phyloP scores from a whole-genome alignment of 2,888 invertebrate species.

The Plutella xylostella region DNA sequence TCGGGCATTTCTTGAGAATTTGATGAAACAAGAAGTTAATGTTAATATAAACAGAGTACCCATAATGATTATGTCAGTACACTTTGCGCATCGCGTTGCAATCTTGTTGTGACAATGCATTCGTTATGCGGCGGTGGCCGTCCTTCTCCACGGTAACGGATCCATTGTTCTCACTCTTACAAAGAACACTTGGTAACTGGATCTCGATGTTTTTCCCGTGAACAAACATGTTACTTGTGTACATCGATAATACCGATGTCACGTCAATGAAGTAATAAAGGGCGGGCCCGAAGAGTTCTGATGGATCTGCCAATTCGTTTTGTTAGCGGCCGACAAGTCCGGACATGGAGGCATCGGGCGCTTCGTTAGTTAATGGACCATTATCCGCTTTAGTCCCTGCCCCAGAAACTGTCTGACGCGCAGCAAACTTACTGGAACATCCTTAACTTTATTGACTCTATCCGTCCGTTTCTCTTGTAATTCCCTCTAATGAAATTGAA shows the following conservation, averaged over 20 bases:
- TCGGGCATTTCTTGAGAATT: constrained; percentile 2
- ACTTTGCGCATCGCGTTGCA: constrained; percentile 27
- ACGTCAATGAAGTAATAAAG: not conserved
- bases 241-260: not conserved
- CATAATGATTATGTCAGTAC: not conserved
- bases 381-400: constrained; percentile 19
- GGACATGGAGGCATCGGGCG: constrained; percentile 26
- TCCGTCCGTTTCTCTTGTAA: not conserved
- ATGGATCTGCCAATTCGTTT: constrained; percentile 23
- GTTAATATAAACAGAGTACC: not conserved
- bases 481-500: not conserved
- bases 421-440: not conserved
- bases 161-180: constrained; percentile 48
- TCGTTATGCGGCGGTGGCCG: constrained; percentile 54
- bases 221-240: not conserved
- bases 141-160: constrained; percentile 60
- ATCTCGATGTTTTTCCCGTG: constrained; percentile 35
- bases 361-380: constrained; percentile 30
- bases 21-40: not conserved
- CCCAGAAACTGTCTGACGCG: constrained; percentile 1
- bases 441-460: not conserved
- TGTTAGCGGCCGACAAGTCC: constrained; percentile 28
- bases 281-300: not conserved
- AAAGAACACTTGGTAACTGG: constrained; percentile 61
- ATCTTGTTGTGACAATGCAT: constrained; percentile 31